Evolutionary conservation across 2,888 invertebrate genomes (phyloP).

Genomic region (Drosophila mimetica): DNA sequence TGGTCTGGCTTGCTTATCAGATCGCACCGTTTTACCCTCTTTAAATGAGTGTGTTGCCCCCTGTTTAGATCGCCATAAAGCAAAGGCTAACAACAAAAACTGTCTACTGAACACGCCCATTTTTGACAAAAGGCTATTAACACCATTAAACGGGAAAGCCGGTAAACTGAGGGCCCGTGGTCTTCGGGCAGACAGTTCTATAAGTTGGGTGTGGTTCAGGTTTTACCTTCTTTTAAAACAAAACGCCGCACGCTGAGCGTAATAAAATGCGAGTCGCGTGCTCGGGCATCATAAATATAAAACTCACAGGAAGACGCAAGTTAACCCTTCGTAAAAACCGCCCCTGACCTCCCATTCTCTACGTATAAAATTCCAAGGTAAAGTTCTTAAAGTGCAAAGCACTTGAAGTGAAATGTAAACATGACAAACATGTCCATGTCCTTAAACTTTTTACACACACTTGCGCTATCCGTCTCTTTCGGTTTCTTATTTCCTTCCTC

Average conservation of each 20-base stretch:
- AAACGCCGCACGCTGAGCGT: conserved; percentile 25
- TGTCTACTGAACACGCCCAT: conserved; percentile 51
- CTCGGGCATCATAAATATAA: conserved; percentile 70
- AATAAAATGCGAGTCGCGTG: conserved; percentile 73
- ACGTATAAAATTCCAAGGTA: conserved; percentile 19
- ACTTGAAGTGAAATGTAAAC: conserved; percentile 55
- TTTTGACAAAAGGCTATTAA: conserved; percentile 53
- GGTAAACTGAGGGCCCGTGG: conserved; percentile 12
- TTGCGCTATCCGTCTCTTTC: conserved; percentile 13
- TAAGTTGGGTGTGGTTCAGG: conserved; percentile 19
- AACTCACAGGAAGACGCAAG: conserved; percentile 43
- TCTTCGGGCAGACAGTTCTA: conserved; percentile 29
- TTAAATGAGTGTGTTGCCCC: conserved; percentile 27
- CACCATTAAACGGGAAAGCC: conserved; percentile 64
- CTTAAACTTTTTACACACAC: conserved; percentile 65
- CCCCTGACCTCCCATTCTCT: conserved; percentile 33
- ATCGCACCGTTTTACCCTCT: conserved; percentile 12
- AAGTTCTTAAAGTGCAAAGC: conserved; percentile 45
- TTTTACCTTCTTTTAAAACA: conserved; percentile 29
- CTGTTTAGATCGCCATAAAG: neutral
- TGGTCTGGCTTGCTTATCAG: conserved; percentile 24
- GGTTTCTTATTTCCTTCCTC: neutral
- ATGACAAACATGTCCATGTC: conserved; percentile 66
- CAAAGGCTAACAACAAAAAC: conserved; percentile 25
- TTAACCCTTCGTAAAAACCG: conserved; percentile 47